These are phyloP conservation scores for Drosophila cardini DNA, from an alignment of 1,140 invertebrate genomes.

Conservation along the genomic window DNA sequence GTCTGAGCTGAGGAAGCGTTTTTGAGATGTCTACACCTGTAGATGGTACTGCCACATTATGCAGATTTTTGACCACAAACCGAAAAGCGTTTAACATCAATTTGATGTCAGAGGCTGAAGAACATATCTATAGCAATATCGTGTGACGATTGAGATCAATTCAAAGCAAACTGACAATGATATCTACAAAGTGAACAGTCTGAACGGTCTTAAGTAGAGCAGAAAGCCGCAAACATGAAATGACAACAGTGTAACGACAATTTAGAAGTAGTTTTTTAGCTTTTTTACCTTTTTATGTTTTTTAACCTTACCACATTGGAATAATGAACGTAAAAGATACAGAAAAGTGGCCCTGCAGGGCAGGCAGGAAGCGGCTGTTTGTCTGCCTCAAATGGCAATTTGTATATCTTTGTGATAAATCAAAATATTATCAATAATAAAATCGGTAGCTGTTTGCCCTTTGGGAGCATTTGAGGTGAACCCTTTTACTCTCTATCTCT, in stretches of 20 bases:
- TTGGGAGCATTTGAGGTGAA: conserved; percentile 62
- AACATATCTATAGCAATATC: conserved; percentile 24
- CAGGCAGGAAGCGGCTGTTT: conserved; percentile 8
- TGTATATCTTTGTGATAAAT: conserved; percentile 81
- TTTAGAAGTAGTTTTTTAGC: conserved; percentile 11
- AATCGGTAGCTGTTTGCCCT: conserved; percentile 82
- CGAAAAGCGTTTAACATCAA: conserved; percentile 40
- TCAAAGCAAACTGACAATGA: not conserved
- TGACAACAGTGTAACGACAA: conserved; percentile 55
- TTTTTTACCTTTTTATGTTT: no score
- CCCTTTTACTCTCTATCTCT: not conserved
- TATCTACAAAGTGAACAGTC: not conserved
- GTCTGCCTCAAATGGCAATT: conserved; percentile 59
- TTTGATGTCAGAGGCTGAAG: conserved; percentile 23
- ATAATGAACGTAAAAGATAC: conserved; percentile 31
- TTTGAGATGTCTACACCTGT: conserved; percentile 48
- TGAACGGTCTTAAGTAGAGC: conserved; percentile 1
- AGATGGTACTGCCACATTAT: conserved; percentile 61
- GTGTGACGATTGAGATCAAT: conserved; percentile 11
- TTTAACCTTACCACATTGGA: conserved; percentile 49
- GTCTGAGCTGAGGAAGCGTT: not conserved
- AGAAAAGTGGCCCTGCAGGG: not conserved
- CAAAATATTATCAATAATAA: conserved; percentile 83
- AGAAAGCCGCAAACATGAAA: conserved; percentile 55
- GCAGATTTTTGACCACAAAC: conserved; percentile 70